These are phyloP conservation scores for Meteorus cinctellus DNA, from an alignment of 2,888 invertebrate species.

Conservation along the genomic window DNA sequence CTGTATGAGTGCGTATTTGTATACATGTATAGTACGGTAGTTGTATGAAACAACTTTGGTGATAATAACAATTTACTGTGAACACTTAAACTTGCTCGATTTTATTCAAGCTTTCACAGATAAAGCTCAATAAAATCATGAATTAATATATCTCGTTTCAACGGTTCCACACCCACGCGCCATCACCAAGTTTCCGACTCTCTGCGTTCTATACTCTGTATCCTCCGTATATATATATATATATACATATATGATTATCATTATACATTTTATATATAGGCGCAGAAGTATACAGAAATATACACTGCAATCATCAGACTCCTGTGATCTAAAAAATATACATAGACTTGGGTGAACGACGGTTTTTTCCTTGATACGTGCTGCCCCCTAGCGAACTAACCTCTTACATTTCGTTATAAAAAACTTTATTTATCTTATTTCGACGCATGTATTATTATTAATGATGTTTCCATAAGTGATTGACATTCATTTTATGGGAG, in stretches of 20 bases:
- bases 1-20: neutral
- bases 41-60: conserved; percentile 20
- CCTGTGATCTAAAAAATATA: conserved; percentile 4
- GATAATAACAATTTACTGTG: conserved; percentile 15
- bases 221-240: neutral
- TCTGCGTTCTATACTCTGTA: neutral
- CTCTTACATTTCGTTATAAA: neutral
- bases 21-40: conserved; percentile 15
- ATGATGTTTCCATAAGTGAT: too few species aligned
- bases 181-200: conserved; percentile 32
- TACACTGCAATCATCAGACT: neutral
- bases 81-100: conserved; percentile 10
- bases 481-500: too few species aligned
- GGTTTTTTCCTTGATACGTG: neutral
- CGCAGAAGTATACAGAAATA: neutral
- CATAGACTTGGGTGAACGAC: neutral
- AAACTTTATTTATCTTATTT: neutral
- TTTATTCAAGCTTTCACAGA: conserved; percentile 33
- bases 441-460: too few species aligned
- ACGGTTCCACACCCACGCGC: conserved; percentile 42
- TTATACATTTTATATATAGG: neutral
- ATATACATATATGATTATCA: neutral
- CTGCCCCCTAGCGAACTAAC: neutral
- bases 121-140: conserved; percentile 14
- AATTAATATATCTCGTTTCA: conserved; percentile 26